These are phyloP conservation scores for Nezara viridula DNA, from an alignment of 2,888 invertebrate species.

Conservation along the genomic window DNA sequence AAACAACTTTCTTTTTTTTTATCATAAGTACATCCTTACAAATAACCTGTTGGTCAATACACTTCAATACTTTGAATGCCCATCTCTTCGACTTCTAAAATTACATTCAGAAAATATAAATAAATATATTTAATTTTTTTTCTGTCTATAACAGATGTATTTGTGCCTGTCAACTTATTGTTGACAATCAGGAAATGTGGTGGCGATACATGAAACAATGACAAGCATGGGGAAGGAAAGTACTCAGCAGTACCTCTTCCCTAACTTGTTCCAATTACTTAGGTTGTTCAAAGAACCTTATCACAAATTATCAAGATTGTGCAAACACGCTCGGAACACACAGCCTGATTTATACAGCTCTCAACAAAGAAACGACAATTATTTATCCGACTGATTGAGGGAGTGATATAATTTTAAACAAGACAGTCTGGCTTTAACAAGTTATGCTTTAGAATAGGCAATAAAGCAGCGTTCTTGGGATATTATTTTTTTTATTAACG, in stretches of 20 bases:
- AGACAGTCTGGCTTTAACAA: background rate
- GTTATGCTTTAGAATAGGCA: background rate
- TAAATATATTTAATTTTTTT: no score
- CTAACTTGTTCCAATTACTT: no score
- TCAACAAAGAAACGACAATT: background rate
- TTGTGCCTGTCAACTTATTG: no score
- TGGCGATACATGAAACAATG: no score
- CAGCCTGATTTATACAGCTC: background rate
- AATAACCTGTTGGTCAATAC: background rate
- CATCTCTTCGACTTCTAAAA: no score
- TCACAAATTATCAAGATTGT: no score
- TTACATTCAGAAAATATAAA: no score
- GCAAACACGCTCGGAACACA: background rate
- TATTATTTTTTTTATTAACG: background rate
- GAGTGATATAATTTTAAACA: slow-evolving; percentile 6
- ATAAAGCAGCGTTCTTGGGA: background rate
- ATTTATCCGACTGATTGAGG: background rate
- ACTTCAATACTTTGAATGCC: background rate
- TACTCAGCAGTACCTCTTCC: no score
- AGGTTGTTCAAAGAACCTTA: no score
- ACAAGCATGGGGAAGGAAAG: no score
- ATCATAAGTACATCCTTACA: background rate
- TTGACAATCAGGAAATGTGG: no score
- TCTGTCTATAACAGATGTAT: no score
- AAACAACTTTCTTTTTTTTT: background rate